Evolutionary conservation across 2,113 vertebrate species (phyloP), one percentile per base, ranked within the genome.

Genomic region (Talpa occidentalis): DNA sequence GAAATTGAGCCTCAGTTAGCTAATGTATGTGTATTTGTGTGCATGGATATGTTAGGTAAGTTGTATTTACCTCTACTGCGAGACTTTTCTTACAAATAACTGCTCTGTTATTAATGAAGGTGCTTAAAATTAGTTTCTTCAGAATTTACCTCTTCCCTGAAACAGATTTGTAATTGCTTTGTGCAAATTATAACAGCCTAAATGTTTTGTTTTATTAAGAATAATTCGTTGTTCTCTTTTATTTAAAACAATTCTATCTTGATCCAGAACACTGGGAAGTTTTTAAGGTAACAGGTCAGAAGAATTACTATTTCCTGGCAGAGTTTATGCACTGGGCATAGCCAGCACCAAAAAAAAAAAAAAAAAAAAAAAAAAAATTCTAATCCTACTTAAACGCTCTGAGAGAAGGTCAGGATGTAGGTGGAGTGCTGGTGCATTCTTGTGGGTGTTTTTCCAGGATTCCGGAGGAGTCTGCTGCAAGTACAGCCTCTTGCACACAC

Each of bases 151-250:
- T 86, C 69, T 42, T 77, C 66, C 8, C 10, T 17, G 37, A 87
- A 86, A 69, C n/a, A 59, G 6, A 52, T 17, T 52, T 66, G 44
- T 37, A 6, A 59, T 35, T 54, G 28, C 9, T 59, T 56, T 56
- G 17, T 26, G 10, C 21, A 22, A 22, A 66, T 73, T 56, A 12
- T 60, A 47, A 40, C 15, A 60, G 66, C 54, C 49, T 52, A 60
- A 81, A 37, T 73, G 42, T 67, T 92, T 62, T 93, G 62, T 74
- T 81, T 88, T 79, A 67, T 67, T 84, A 35, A 67, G 70, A 60
- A n/a, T 15, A 72, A 5, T 81, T 54, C 16, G n/a, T 62, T 49
- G 49, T 62, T 92, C 54, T 92, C 60, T 74, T 79, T 87, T 81
- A 69, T 64, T 88, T 26, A 69, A 77, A 72, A 35, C 26, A 85